Base-by-base conservation (phyloP, 1,140 invertebrate genomes). In the Zaprionus lachaisei region DNA sequence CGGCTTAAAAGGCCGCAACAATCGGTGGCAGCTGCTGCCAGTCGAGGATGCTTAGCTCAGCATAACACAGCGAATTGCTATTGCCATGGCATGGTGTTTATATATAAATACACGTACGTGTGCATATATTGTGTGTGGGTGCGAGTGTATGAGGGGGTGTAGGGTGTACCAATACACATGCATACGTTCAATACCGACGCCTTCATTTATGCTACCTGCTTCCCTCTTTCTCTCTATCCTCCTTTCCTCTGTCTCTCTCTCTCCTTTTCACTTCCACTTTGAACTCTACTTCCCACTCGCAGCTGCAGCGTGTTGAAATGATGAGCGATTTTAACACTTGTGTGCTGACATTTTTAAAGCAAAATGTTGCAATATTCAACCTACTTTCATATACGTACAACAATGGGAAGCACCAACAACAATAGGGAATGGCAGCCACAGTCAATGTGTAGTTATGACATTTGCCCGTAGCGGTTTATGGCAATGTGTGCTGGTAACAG, bases 261-360 rank as follows among this genome's bases (percentile, higher is more conserved):
- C 20, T 20, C 9, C 47, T 22, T n/a, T n/a, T 17, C 5, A 1
- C 22, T 28, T 24, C 55, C 37, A 49, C 55, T 17, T 26, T 41
- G 5, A 22, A 51, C 47, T 51, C 47, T 26, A 34, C 63, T 60
- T 22, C 24, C 37, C 37, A 56, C 58, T 73, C 54, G 51, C 84
- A 89, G 84, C 73, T 85, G 82, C 57, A 56, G 49, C 41, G 71
- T 63, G 75, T 80, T 84, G 85, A 90, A 71, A 87, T 77, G 78
- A 81, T 90, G 81, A 87, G 84, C 81, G 85, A 87, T 87, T 90
- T 87, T 84, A 89, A 84, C 84, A 90, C 85, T 87, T 87, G 69
- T 72, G 78, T 57, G 74, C 62, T 80, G 74, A 78, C 80, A 89
- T 80, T 82, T 89, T 87, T 89, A 83, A 84, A 84, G 79, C 56